Evolutionary conservation across 2,888 invertebrate species (phyloP).

Genomic region (Tenodera sinensis): DNA sequence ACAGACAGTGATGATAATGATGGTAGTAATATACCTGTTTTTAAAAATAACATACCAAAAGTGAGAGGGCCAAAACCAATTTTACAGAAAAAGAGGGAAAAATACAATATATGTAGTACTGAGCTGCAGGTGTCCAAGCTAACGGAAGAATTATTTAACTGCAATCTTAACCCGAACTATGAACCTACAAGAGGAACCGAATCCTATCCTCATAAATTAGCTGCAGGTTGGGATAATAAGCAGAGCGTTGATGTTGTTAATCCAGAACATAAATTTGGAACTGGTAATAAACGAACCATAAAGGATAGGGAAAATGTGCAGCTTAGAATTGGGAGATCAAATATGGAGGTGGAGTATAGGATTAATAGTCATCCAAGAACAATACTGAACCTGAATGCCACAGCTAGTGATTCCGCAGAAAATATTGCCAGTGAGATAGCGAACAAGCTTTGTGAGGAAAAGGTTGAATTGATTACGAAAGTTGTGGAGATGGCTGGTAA

Average conservation of each 20-base stretch:
- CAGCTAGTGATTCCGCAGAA: constrained; percentile 51
- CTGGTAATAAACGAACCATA: constrained; percentile 46
- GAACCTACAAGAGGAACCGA: constrained; percentile 65
- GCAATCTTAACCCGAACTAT: constrained; percentile 65
- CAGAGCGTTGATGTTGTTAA: constrained; percentile 37
- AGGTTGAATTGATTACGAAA: constrained; percentile 67
- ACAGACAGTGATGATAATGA: constrained; percentile 56
- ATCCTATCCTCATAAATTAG: constrained; percentile 64
- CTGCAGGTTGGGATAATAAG: constrained; percentile 36
- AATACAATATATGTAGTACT: constrained; percentile 75
- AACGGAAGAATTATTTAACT: constrained; percentile 71
- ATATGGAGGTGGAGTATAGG: not conserved
- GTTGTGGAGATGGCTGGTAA: too few species aligned
- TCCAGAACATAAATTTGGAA: not conserved
- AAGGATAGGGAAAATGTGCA: constrained; percentile 52
- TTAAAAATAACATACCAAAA: constrained; percentile 54
- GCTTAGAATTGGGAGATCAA: constrained; percentile 17
- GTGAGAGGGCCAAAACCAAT: constrained; percentile 46
- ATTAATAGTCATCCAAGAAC: constrained; percentile 37
- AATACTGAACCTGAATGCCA: constrained; percentile 53
- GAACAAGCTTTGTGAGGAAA: constrained; percentile 68
- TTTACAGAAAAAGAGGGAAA: constrained; percentile 54
- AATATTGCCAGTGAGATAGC: constrained; percentile 69
- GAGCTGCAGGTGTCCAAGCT: constrained; percentile 73
- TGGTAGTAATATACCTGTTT: constrained; percentile 50